Conservation (phyloP, 1,140 invertebrate genomes). For the Colletes latitarsis region DNA sequence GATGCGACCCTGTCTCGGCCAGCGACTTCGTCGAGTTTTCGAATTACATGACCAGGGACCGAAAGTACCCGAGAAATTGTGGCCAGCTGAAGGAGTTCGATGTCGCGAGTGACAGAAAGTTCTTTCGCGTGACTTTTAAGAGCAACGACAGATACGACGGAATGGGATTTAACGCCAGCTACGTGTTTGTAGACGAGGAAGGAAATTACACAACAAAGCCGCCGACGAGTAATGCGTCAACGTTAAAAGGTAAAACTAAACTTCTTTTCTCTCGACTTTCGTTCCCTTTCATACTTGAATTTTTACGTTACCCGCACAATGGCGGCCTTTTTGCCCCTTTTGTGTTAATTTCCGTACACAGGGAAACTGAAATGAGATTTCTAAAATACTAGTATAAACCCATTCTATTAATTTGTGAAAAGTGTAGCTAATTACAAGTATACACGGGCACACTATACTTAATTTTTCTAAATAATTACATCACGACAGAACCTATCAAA, state of each 20-base stretch:
- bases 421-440: neutral
- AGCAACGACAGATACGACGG: slow-evolving; percentile 96
- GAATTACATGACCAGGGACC: slow-evolving; percentile 93
- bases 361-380: neutral
- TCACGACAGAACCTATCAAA: neutral
- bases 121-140: slow-evolving; percentile 96
- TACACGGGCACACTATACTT: neutral
- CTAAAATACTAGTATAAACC: neutral
- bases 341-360: neutral
- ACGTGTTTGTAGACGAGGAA: slow-evolving; percentile 86
- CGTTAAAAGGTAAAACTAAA: slow-evolving; percentile 71
- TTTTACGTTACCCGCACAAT: slow-evolving; percentile 3
- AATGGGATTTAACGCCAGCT: slow-evolving; percentile 95
- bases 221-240: slow-evolving; percentile 68
- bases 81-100: slow-evolving; percentile 90
- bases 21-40: slow-evolving; percentile 98
- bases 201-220: slow-evolving; percentile 78
- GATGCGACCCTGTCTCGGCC: slow-evolving; percentile 92
- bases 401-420: neutral
- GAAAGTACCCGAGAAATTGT: slow-evolving; percentile 93
- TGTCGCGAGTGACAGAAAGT: slow-evolving; percentile 93
- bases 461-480: neutral
- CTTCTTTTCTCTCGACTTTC: slow-evolving; percentile 1
- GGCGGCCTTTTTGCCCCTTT: neutral
- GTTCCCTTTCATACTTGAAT: neutral